A percentile compares a stretch with the other conserved stretches of the same genome.
phyloP scores from a whole-genome alignment of 2,888 invertebrate genomes.

The Ochlodes sylvanus region DNA sequence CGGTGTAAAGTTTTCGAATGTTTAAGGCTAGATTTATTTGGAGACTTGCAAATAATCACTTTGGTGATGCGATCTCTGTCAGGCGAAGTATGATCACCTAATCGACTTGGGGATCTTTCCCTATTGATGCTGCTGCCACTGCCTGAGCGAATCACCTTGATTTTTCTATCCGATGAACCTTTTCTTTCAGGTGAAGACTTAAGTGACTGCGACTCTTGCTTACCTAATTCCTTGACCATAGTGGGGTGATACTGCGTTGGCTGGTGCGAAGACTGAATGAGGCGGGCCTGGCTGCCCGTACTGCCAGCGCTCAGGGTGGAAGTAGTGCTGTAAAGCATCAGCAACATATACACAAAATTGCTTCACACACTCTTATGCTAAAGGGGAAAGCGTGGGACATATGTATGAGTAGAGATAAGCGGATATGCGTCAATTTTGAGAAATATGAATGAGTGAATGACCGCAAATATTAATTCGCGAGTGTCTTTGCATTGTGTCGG shows the following conservation, averaged over 20 bases:
- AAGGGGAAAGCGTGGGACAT: constrained; percentile 57
- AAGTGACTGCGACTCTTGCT: constrained; percentile 84
- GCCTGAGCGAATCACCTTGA: constrained; percentile 82
- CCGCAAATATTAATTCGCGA: constrained; percentile 47
- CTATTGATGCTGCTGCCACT: constrained; percentile 80
- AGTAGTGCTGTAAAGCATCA: constrained; percentile 89
- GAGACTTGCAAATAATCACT: constrained; percentile 81
- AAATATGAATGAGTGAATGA: constrained; percentile 43
- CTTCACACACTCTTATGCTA: constrained; percentile 3
- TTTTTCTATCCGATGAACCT: constrained; percentile 65
- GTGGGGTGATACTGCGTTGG: constrained; percentile 96
- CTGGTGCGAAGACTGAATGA: constrained; percentile 97
- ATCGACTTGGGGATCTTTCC: constrained; percentile 73
- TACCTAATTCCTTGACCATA: constrained; percentile 95
- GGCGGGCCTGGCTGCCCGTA: constrained; percentile 95
- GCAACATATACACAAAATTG: constrained; percentile 17
- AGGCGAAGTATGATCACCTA: constrained; percentile 63
- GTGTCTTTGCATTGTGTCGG: constrained; percentile 57
- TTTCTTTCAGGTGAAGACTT: constrained; percentile 82
- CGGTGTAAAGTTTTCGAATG: constrained; percentile 71
- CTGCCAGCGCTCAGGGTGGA: constrained; percentile 97
- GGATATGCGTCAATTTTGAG: constrained; percentile 62
- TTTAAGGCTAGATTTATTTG: constrained; percentile 78
- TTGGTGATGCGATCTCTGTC: constrained; percentile 79
- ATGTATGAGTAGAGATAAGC: constrained; percentile 74